Percentiles rank a stretch among this genome's conserved stretches.
phyloP scores from a whole-genome alignment of 2,797 vertebrate species.

The Petrocephalus schoutedeni region DNA sequence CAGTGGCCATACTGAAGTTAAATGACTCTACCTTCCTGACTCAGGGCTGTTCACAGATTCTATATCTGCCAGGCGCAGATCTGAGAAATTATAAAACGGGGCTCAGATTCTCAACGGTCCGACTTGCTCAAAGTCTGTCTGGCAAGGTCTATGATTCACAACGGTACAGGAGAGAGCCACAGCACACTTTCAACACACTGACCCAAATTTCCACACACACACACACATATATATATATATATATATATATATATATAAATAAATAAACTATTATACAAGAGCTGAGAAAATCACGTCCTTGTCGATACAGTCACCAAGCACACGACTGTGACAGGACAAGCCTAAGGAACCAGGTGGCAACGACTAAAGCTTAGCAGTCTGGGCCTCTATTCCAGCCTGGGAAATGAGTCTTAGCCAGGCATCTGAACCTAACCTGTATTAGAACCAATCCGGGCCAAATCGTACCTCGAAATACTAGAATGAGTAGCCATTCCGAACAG shows the following conservation, averaged over 20 bases:
- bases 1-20: conserved; percentile 4
- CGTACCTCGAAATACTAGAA: not conserved
- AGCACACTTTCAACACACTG: not conserved
- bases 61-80: not conserved
- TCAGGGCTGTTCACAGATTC: not conserved
- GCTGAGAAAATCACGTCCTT: not conserved
- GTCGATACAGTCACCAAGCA: not conserved
- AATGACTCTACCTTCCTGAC: not conserved
- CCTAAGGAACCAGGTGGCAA: not conserved
- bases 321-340: not conserved
- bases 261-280: not conserved
- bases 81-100: not conserved
- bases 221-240: not conserved
- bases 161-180: not conserved
- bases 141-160: not conserved
- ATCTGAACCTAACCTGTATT: not conserved
- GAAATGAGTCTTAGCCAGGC: not conserved
- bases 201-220: not conserved
- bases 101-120: not conserved
- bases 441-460: not conserved
- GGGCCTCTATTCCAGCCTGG: not conserved
- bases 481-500: not conserved
- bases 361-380: not conserved
- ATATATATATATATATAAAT: not conserved
- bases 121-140: not conserved